Evolutionary conservation across 2,113 vertebrate species (phyloP).

Genomic region (Ahaetulla prasina): DNA sequence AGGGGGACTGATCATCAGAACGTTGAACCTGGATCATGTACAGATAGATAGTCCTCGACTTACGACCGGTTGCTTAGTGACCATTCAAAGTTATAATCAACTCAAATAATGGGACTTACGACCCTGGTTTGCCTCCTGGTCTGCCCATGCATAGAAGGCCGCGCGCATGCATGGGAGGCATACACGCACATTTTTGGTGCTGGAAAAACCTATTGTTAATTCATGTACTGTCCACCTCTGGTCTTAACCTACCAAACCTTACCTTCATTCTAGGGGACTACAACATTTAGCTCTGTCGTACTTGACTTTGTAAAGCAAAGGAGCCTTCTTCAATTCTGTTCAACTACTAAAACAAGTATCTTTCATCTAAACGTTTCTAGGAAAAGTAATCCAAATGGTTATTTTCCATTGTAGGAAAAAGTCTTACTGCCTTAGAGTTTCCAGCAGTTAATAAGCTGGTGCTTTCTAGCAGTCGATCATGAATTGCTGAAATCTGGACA

Average conservation of each 20-base stretch:
- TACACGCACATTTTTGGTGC: too few species aligned
- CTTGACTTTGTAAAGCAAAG: not conserved
- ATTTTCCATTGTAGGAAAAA: slow-evolving; percentile 2
- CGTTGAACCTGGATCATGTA: not conserved
- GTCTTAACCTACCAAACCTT: not conserved
- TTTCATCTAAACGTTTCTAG: slow-evolving; percentile 2
- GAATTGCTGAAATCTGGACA: slow-evolving; percentile 27
- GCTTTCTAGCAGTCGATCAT: too few species aligned
- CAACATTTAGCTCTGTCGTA: not conserved
- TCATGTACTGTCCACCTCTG: too few species aligned
- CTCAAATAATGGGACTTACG: not conserved
- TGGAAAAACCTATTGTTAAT: too few species aligned
- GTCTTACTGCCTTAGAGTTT: not conserved
- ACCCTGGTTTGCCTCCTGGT: not conserved
- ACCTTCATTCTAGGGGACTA: not conserved
- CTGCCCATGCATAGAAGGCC: too few species aligned
- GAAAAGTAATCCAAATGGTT: slow-evolving; percentile 16
- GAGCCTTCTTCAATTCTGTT: slow-evolving; percentile 14
- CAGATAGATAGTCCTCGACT: not conserved
- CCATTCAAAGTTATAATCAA: not conserved
- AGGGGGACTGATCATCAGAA: not conserved
- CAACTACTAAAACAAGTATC: slow-evolving; percentile 7
- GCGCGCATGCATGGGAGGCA: too few species aligned
- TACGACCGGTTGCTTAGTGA: not conserved
- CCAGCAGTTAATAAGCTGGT: not conserved